phyloP scores from a whole-genome alignment of 2,797 vertebrate genomes.

The Crocodylus rhombifer region DNA sequence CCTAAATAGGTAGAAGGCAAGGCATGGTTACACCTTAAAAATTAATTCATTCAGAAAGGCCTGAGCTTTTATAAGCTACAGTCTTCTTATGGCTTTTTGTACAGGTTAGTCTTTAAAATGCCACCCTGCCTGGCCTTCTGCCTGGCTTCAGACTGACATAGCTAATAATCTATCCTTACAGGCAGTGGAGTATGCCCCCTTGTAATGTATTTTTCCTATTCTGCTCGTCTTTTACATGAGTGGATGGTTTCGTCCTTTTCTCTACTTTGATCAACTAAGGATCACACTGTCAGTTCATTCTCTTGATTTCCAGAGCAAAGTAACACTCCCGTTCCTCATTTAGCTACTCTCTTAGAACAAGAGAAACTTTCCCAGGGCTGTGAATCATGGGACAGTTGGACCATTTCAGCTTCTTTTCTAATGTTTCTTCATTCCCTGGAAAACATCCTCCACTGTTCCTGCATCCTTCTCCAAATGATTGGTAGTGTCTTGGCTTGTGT shows the following conservation, averaged over 20 bases:
- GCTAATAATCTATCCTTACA: neutral
- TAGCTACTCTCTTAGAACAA: no score
- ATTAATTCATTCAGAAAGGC: no score
- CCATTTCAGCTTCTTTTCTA: neutral
- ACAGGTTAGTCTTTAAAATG: no score
- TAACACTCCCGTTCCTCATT: no score
- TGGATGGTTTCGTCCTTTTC: neutral
- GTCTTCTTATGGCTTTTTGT: no score
- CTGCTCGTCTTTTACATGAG: neutral
- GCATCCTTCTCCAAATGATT: neutral
- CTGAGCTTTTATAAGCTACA: no score
- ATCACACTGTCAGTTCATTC: no score
- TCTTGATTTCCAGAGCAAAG: no score
- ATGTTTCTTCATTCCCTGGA: neutral
- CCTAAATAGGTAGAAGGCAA: no score
- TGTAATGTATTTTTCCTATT: slow-evolving; percentile 16
- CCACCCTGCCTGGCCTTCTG: no score
- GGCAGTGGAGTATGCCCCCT: neutral
- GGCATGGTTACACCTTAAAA: no score
- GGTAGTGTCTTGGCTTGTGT: neutral
- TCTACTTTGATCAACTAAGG: neutral
- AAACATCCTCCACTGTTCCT: neutral
- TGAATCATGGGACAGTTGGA: neutral
- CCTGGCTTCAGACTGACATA: no score
- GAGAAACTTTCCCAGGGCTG: neutral